These are phyloP conservation scores for Bubalus kerabau DNA, from an alignment of 2,113 vertebrate species.

Conservation along the genomic window DNA sequence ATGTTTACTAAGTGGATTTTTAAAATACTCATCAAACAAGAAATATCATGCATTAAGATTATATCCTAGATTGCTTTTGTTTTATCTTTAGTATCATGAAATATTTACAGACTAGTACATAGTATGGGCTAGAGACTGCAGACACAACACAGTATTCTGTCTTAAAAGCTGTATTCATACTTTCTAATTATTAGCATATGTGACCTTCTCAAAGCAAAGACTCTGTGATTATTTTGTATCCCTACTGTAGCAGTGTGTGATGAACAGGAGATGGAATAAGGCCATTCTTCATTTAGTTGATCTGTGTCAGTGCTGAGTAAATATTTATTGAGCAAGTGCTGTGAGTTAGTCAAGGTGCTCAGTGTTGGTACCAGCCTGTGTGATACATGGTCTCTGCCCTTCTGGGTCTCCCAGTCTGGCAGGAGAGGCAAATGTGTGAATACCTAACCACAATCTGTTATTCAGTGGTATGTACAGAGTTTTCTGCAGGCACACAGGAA, in stretches of 20 bases:
- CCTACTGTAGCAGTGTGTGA: background rate
- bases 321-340: background rate
- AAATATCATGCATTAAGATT: background rate
- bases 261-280: background rate
- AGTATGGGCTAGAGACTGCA: background rate
- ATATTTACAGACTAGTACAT: background rate
- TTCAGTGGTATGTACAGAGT: background rate
- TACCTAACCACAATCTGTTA: background rate
- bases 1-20: background rate
- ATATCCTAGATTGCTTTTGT: background rate
- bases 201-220: background rate
- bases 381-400: background rate
- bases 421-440: background rate
- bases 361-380: no score
- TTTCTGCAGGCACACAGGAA: background rate
- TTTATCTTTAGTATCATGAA: background rate
- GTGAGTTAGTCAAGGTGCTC: background rate
- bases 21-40: background rate
- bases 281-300: background rate
- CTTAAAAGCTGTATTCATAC: background rate
- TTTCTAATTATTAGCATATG: background rate
- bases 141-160: background rate
- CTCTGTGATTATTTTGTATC: background rate
- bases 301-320: conserved; percentile 4
- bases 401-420: background rate